Evolutionary conservation across 2,888 invertebrate genomes (phyloP).

Genomic region (Meiosimyza platycephala): DNA sequence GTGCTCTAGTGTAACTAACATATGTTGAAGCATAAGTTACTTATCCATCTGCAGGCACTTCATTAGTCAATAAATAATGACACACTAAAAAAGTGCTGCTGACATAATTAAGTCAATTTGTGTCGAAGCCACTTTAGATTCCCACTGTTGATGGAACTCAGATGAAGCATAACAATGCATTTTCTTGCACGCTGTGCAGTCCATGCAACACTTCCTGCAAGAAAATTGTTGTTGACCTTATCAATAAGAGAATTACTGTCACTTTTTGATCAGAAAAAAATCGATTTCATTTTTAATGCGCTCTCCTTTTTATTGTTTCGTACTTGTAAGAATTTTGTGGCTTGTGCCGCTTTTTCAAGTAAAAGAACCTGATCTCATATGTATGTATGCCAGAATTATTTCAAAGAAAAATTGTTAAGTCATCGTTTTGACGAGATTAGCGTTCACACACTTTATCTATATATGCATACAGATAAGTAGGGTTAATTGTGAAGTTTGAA

Average conservation of each 20-base stretch:
- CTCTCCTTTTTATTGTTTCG: neutral
- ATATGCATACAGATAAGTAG: constrained; percentile 6
- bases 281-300: neutral
- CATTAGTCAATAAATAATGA: too few relatives aligned
- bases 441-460: constrained; percentile 42
- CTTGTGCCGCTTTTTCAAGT: neutral
- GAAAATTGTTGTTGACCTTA: constrained; percentile 34
- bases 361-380: neutral
- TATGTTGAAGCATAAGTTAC: too few relatives aligned
- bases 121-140: too few relatives aligned
- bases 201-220: neutral
- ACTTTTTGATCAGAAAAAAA: constrained; percentile 39
- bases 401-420: constrained; percentile 44
- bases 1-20: too few relatives aligned
- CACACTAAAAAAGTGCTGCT: too few relatives aligned
- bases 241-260: constrained; percentile 49
- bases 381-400: constrained; percentile 1
- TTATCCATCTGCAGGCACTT: too few relatives aligned
- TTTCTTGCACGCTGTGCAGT: too few relatives aligned
- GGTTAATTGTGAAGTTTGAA: constrained; percentile 2
- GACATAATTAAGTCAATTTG: too few relatives aligned
- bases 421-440: constrained; percentile 60
- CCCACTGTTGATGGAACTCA: too few relatives aligned
- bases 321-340: too few relatives aligned
- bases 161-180: too few relatives aligned